These are phyloP conservation scores for Acholoe squamosa DNA, from an alignment of 2,888 invertebrate species.

Conservation along the genomic window DNA sequence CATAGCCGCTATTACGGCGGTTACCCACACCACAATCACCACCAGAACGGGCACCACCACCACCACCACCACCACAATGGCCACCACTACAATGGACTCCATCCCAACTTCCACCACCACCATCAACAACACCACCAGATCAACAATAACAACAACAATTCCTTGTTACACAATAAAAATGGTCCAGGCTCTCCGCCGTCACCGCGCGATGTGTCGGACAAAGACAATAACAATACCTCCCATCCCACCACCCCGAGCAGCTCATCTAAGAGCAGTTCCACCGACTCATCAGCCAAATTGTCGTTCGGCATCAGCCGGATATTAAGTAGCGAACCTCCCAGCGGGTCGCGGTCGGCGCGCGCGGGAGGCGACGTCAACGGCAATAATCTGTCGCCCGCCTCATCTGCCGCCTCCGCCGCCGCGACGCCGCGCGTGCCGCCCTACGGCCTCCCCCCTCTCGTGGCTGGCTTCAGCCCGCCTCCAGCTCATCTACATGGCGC, in stretches of 20 bases:
- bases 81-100: background rate
- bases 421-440: constrained; percentile 25
- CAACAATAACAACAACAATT: constrained; percentile 15
- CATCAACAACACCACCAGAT: background rate
- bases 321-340: constrained; percentile 62
- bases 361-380: background rate
- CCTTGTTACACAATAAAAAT: background rate
- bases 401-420: constrained; percentile 27
- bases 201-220: background rate
- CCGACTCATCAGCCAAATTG: constrained; percentile 61
- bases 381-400: background rate
- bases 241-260: background rate
- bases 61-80: background rate
- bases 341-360: background rate
- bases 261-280: background rate
- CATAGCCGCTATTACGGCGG: background rate
- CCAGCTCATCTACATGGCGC: constrained; percentile 40
- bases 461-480: constrained; percentile 54
- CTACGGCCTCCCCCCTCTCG: constrained; percentile 30
- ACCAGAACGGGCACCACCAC: background rate
- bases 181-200: background rate
- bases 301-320: constrained; percentile 69
- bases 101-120: constrained; percentile 35
- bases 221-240: constrained; percentile 23
- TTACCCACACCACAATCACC: background rate